Evolutionary conservation across 2,113 vertebrate genomes (phyloP).

Genomic region (Sturnira hondurensis): DNA sequence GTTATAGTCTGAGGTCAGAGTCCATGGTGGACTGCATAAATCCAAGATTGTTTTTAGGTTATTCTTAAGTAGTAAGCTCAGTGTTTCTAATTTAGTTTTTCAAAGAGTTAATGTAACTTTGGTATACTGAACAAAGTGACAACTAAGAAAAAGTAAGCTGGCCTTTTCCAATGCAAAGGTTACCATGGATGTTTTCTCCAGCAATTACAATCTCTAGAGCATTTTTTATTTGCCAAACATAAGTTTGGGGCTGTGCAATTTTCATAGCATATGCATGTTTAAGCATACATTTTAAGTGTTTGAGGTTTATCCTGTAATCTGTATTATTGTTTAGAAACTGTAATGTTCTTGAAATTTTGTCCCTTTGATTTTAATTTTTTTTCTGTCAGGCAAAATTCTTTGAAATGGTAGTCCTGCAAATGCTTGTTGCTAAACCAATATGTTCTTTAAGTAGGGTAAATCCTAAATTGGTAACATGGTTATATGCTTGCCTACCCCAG

Average conservation of each 20-base stretch:
- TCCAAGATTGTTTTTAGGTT: background rate
- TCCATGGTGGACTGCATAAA: background rate
- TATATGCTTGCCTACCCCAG: background rate
- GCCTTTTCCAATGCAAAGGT: background rate
- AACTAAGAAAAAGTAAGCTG: background rate
- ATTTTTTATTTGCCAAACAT: background rate
- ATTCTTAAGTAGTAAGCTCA: background rate
- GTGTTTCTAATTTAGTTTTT: background rate
- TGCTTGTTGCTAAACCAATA: accelerated
- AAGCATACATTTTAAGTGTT: background rate
- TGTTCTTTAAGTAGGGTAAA: background rate
- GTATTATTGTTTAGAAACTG: background rate
- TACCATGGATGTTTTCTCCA: background rate
- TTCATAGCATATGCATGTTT: background rate
- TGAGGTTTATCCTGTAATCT: background rate
- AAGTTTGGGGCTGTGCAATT: background rate
- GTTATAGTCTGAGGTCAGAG: background rate
- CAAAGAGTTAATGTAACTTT: background rate
- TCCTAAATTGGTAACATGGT: background rate
- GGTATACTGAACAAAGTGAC: background rate
- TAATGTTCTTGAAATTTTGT: background rate
- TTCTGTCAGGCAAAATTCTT: background rate
- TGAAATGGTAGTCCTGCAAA: background rate
- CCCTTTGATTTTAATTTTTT: background rate
- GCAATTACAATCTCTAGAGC: background rate